Base-by-base conservation (phyloP, 1,140 invertebrate species). In the Coboldia fuscipes region DNA sequence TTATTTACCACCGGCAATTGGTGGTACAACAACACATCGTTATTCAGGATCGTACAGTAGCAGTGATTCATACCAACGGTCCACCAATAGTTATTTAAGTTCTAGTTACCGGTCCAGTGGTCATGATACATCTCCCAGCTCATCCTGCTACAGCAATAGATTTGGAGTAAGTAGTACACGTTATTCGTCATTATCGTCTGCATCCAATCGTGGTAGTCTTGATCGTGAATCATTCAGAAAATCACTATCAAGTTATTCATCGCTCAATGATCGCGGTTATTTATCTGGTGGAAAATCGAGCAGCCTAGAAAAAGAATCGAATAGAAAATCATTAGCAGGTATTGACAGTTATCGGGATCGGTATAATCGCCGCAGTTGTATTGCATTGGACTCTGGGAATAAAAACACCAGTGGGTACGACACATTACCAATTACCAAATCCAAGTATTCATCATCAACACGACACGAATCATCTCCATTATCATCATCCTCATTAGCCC, bases 401-500 rank as follows among this genome's bases (percentile, higher is more conserved):
- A 27, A 27, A n/a, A 10, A 3, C 12, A 27, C 12, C 14, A n/a
- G 12, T 27, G 14, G 12, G 12, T 27, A n/a, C 12, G 12, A 38
- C 33, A 37, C 37, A 33, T 22, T 13, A 33, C 6, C 10, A 9
- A 33, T 22, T 33, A 4, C n/a, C 13, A 13, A 20, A 13, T 12
- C 19, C 22, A 29, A 19, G 29, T 24, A 27, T 3, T 27, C 28
- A 32, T 17, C 35, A 39, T 28, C 26, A 33, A 41, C 16, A 37
- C 41, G 26, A 35, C 39, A 38, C 31, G 26, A 34, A 34, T 43
- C 50, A 42, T 43, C 45, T 38, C 51, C 47, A 49, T 50, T 32
- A 27, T 47, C 51, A 48, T 52, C 47, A 38, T 50, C 51, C 45
- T 54, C 49, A 47, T 42, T 53, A 41, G 48, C 46, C 42, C 48